Evolutionary conservation across 1,140 invertebrate genomes (phyloP).

Genomic region (Philopotamus ludificatus): DNA sequence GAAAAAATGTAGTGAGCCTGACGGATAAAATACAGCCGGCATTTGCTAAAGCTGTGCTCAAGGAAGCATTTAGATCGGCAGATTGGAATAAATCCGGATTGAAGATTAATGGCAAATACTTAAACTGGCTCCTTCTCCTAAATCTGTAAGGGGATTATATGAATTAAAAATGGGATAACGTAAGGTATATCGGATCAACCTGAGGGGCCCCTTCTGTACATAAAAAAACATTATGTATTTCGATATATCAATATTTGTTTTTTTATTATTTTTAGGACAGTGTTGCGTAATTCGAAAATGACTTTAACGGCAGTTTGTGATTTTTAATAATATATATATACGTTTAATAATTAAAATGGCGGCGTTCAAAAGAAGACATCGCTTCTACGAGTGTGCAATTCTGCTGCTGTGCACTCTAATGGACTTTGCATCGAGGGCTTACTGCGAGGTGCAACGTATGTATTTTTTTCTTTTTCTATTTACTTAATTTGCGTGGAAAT

Average conservation of each 20-base stretch:
- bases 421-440: conserved; percentile 11
- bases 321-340: not conserved
- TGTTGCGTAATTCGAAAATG: no score
- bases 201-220: no score
- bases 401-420: conserved; percentile 18
- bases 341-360: conserved; percentile 18
- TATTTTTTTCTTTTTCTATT: conserved; percentile 1
- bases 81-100: not conserved
- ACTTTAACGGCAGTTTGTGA: no score
- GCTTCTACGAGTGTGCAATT: conserved; percentile 7
- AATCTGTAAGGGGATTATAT: not conserved
- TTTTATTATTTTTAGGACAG: no score
- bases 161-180: not conserved
- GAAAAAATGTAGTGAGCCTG: no score
- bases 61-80: not conserved
- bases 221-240: no score
- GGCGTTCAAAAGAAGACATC: conserved; percentile 15
- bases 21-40: no score
- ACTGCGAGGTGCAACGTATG: conserved; percentile 28
- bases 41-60: not conserved
- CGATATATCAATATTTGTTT: no score
- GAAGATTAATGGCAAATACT: not conserved
- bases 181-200: no score
- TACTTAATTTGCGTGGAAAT: not conserved
- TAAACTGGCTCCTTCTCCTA: not conserved